Base-by-base conservation (phyloP, 1,140 invertebrate genomes). In the Rhynchophorus ferrugineus region DNA sequence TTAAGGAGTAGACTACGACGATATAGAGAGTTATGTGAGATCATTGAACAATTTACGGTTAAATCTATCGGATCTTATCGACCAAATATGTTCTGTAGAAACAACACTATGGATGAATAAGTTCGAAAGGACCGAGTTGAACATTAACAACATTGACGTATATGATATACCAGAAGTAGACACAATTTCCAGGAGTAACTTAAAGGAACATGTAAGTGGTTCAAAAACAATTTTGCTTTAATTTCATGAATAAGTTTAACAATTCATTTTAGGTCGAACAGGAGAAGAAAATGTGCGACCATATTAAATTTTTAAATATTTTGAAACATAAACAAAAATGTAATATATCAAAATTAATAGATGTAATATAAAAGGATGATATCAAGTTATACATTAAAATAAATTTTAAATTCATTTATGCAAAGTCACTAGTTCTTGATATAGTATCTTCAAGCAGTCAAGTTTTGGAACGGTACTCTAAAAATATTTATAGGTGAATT, bases 401-500 rank as follows among this genome's bases (percentile, higher is more conserved):
- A 16, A 18, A 21, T 44, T 44, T 14, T 18, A 17, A 1, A 3
- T 29, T n/a, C 17, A 44, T 21, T 44, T 7, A 29, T 52, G 13
- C 8, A 52, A 52, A 1, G 5, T 13, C 19, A 24, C 29, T 36
- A 54, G 37, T 6, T 36, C 18, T 17, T 49, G 50, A 20, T 55
- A 59, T 3, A 59, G 47, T 14, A 48, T 35, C 44, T 55, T 21
- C 22, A 59, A 44, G 22, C 54, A 51, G 13, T 56, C 46, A 3
- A 59, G 35, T 14, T 46, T 44, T 17, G 58, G 58, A 36, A 47
- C 29, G 22, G 21, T 13, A 37, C 41, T 34, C 53, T 55, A 29
- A 38, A 53, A 53, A 36, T 38, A 19, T 19, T 6, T 6, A 6
- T 38, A 38, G 7, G 37, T 5, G 13, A 38, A 6, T 7, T 6